Evolutionary conservation across 2,888 invertebrate genomes (phyloP), one percentile per base, ranked within the genome.

Genomic region (Latheticus oryzae): DNA sequence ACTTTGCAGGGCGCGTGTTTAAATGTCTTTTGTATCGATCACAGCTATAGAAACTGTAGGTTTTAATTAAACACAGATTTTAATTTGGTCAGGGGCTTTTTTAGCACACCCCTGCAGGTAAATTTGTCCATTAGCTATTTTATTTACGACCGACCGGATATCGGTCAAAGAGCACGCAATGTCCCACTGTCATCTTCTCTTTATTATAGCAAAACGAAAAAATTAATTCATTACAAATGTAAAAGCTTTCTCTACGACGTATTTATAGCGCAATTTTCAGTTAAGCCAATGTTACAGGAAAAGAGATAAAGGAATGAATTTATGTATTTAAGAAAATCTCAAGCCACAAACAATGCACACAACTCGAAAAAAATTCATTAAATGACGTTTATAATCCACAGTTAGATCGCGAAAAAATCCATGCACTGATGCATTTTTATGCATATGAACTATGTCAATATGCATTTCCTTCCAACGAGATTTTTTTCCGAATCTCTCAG

Each of bases 1-100:
- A 71, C 70, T 68, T 67, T 60, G 65, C 61, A 64, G 69, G 70
- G 69, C 68, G 71, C 72, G 70, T 66, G 70, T 72, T 73, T 69
- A 69, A 73, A 73, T 74, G 74, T 76, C 74, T 74, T 74, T 76
- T 64, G 63, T 73, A 76, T 75, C 71, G 76, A 76, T 75, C 73
- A 67, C 58, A 35, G 56, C 13, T 47, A 56, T 65, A 62, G 63
- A 60, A 68, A 66, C 62, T 61, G 70, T 67, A 65, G 68, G 67
- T 66, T 74, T 72, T 74, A 73, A 75, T 74, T 74, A 74, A 74
- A 73, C 68, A 66, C 65, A 62, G 69, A 70, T 71, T 73, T 73
- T 73, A 71, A 72, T 73, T 70, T 67, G 59, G 63, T 64, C 56
- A 50, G 64, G 60, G 58, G 53, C 57, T 60, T 59, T 62, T 58